Evolutionary conservation across 2,888 invertebrate genomes (phyloP), one percentile per base, ranked within the genome.

Genomic region (Yponomeuta evonymella): DNA sequence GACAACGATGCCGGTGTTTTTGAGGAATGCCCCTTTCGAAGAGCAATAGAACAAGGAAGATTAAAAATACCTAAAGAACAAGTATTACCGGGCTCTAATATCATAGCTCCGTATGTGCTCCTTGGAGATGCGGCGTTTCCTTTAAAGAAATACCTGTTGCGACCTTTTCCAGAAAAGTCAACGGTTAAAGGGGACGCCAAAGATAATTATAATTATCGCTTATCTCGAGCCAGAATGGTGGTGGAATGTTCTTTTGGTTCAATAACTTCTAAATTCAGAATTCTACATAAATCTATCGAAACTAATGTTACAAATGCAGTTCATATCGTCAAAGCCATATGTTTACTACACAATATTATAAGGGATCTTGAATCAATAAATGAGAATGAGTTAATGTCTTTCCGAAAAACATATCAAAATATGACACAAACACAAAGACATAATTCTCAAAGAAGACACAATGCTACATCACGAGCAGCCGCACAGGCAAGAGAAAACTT

Each of bases 161-260:
- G 48, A 67, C 67, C 67, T 67, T 67, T 67, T 43, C 30, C 72
- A 72, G 71, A 75, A 73, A 70, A 65, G 58, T 65, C 70, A 68
- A 68, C 71, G 62, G 62, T 58, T 69, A 71, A 72, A 65, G 71
- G 73, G 71, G 72, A 74, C 72, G 71, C 72, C 29, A 75, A 76
- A 74, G 73, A 71, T 71, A 74, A 72, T 71, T 77, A 72, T 72
- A 76, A 76, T 43, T 67, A 67, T 67, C 73, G 76, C 71, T 73
- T 74, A 72, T 74, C 73, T 74, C 72, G 73, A 73, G 73, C 73
- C 2, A 74, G 74, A 74, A 73, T 73, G 72, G 75, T 73, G 33
- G 72, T 75, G 70, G 75, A 75, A 74, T 73, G 72, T 74, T 73
- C 74, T 73, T 75, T 75, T 69, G 75, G 76, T 74, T 74, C 73